A percentile compares a stretch with the other conserved stretches of the same genome.
Evolutionary conservation across 1,140 invertebrate genomes (phyloP).

Genomic region (Dreissena rostriformis): DNA sequence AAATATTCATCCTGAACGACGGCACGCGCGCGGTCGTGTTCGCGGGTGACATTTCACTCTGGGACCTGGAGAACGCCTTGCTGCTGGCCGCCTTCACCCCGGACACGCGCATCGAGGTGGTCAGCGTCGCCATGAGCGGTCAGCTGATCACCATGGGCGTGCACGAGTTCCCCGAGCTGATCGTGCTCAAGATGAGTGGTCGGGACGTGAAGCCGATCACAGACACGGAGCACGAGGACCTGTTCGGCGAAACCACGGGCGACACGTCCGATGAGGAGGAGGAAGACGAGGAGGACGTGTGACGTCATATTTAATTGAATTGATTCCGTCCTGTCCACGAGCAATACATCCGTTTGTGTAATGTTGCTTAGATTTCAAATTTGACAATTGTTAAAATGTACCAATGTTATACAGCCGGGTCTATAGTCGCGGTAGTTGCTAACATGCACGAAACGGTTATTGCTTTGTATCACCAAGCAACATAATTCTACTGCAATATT

Average conservation of each 20-base stretch:
- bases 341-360: too few relatives aligned
- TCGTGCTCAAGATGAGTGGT: conserved; percentile 83
- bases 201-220: conserved; percentile 54
- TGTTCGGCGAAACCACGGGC: conserved; percentile 73
- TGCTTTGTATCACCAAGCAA: too few relatives aligned
- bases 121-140: conserved; percentile 88
- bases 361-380: too few relatives aligned
- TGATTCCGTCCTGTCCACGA: too few relatives aligned
- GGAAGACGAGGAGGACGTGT: conserved; percentile 62
- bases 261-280: conserved; percentile 75
- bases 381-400: too few relatives aligned
- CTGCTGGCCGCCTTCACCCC: conserved; percentile 91
- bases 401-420: too few relatives aligned
- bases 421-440: too few relatives aligned
- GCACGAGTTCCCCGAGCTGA: conserved; percentile 82
- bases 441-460: too few relatives aligned
- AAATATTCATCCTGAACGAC: conserved; percentile 75
- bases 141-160: conserved; percentile 87
- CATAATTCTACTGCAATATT: too few relatives aligned
- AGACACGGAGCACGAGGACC: conserved; percentile 64
- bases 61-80: conserved; percentile 83
- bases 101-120: conserved; percentile 87
- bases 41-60: conserved; percentile 78
- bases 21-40: conserved; percentile 74
- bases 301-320: background rate